Evolutionary conservation across 2,797 vertebrate species (phyloP).

Genomic region (Tenualosa ilisha): DNA sequence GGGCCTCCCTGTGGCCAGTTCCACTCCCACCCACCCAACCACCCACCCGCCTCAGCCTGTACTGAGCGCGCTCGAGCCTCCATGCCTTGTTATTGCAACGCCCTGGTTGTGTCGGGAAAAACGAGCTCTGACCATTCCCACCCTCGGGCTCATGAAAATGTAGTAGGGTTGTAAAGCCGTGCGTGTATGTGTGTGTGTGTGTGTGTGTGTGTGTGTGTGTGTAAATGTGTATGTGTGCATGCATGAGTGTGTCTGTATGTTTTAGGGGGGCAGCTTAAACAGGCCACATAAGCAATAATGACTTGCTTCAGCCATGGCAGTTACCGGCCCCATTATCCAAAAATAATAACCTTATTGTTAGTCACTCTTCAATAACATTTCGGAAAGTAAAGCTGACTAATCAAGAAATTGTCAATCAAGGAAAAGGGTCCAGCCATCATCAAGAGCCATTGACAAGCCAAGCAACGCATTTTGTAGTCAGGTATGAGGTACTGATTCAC

Average conservation of each 20-base stretch:
- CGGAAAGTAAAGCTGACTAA: not conserved
- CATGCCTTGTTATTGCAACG: conserved; percentile 15
- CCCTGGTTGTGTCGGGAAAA: conserved; percentile 1
- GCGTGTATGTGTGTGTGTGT: not conserved
- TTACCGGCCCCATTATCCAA: not conserved
- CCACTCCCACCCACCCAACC: conserved; percentile 55
- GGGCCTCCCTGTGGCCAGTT: conserved; percentile 60
- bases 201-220: conserved; percentile 33
- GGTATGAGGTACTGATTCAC: not conserved
- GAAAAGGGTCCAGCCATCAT: not conserved
- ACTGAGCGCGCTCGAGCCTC: not conserved
- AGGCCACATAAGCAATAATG: not conserved
- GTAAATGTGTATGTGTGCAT: not conserved
- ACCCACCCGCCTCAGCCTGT: conserved; percentile 34
- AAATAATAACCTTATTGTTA: not conserved
- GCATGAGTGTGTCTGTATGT: not conserved
- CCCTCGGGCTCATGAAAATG: conserved; percentile 56
- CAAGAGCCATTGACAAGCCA: not conserved
- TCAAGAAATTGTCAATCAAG: not conserved
- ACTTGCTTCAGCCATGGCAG: not conserved
- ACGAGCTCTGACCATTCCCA: conserved; percentile 37
- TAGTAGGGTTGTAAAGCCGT: conserved; percentile 6
- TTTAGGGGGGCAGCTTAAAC: not conserved
- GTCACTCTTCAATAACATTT: not conserved
- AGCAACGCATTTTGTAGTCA: not conserved